Conservation (phyloP, 1,140 invertebrate genomes). For the Triops longicaudatus region DNA sequence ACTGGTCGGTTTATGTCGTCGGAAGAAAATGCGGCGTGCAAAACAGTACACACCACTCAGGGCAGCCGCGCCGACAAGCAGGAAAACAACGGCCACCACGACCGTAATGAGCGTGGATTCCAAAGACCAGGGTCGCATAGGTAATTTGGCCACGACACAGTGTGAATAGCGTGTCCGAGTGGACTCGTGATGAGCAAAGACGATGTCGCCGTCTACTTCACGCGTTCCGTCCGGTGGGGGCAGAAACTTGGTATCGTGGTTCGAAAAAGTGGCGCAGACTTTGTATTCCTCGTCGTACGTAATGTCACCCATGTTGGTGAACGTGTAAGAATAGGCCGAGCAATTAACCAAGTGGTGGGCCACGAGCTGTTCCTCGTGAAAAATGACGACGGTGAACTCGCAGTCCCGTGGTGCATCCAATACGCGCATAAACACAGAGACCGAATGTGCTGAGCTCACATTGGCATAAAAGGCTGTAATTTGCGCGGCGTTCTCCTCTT, state of each 20-base stretch:
- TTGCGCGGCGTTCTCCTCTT: slow-evolving; percentile 5
- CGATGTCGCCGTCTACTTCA: slow-evolving; percentile 25
- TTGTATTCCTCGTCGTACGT: slow-evolving; percentile 35
- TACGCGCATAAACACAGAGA: slow-evolving; percentile 33
- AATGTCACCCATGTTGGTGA: slow-evolving; percentile 37
- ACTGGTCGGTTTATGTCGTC: neutral
- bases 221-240: slow-evolving; percentile 24
- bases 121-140: slow-evolving; percentile 17
- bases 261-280: slow-evolving; percentile 28
- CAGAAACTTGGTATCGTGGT: slow-evolving; percentile 24
- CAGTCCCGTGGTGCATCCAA: slow-evolving; percentile 33
- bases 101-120: slow-evolving; percentile 25
- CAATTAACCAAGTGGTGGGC: slow-evolving; percentile 39
- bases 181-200: neutral
- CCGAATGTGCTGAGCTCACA: slow-evolving; percentile 30
- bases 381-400: slow-evolving; percentile 38
- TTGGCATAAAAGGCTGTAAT: slow-evolving; percentile 31
- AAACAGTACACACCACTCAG: slow-evolving; percentile 16
- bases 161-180: slow-evolving; percentile 13
- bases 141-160: slow-evolving; percentile 27
- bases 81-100: slow-evolving; percentile 19
- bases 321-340: slow-evolving; percentile 30
- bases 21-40: slow-evolving; percentile 24
- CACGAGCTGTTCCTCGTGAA: slow-evolving; percentile 36
- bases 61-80: slow-evolving; percentile 10